Evolutionary conservation across 1,140 invertebrate species (phyloP).

Genomic region (Temnothorax curvispinosus): DNA sequence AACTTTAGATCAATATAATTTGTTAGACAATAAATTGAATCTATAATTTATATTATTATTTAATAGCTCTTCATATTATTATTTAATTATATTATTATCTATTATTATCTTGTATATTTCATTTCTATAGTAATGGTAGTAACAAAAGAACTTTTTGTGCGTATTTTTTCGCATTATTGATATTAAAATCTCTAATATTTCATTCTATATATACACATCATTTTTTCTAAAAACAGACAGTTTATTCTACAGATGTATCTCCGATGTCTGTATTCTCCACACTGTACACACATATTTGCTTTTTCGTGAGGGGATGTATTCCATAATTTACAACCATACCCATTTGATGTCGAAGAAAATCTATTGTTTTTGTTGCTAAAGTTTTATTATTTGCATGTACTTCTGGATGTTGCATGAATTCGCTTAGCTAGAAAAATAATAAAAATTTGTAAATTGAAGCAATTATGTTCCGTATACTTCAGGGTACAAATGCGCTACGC

Average conservation of each 20-base stretch:
- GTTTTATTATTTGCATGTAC: slow-evolving; percentile 91
- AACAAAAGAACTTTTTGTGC: neutral
- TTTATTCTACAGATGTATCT: slow-evolving; percentile 32
- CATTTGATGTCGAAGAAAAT: slow-evolving; percentile 88
- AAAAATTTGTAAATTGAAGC: slow-evolving; percentile 20
- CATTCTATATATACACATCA: neutral
- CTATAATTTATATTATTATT: neutral
- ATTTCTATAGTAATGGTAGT: neutral
- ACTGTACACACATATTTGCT: slow-evolving; percentile 76
- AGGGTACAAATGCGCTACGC: neutral
- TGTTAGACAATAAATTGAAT: neutral
- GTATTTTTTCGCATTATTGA: neutral
- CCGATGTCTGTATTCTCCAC: slow-evolving; percentile 61
- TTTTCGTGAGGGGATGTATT: slow-evolving; percentile 81
- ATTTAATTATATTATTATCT: neutral
- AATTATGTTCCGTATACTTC: neutral
- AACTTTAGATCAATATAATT: neutral
- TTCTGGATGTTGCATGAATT: slow-evolving; percentile 90
- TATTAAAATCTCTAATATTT: slow-evolving; percentile 11
- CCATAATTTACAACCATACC: slow-evolving; percentile 82
- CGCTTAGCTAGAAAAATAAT: slow-evolving; percentile 87
- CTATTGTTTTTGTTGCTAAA: slow-evolving; percentile 88
- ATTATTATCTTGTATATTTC: slow-evolving; percentile 21
- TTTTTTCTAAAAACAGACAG: neutral
- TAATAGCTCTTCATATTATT: neutral